These are phyloP conservation scores for Epizoanthus ramosus DNA, from an alignment of 92 coral and sea anemone genomes.

Conservation along the genomic window DNA sequence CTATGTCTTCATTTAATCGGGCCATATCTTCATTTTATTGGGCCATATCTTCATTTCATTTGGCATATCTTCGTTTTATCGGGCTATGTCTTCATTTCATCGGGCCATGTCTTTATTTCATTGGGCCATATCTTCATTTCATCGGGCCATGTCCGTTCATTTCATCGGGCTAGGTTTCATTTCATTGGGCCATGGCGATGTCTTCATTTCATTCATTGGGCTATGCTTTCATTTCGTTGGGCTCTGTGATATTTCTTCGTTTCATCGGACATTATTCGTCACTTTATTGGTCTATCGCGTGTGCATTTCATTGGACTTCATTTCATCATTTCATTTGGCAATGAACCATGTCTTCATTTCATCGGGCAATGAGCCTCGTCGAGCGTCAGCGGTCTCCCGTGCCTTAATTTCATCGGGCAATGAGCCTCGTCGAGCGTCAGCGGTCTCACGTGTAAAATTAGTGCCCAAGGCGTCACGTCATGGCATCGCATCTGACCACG, in stretches of 20 bases:
- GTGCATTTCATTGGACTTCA: not conserved
- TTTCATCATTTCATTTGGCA: not conserved
- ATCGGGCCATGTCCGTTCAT: not conserved
- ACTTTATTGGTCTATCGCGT: too few relatives aligned
- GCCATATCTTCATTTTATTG: too few relatives aligned
- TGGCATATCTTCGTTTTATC: not conserved
- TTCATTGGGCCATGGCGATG: not conserved
- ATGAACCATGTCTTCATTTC: not conserved
- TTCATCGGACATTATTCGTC: too few relatives aligned
- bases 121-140: not conserved
- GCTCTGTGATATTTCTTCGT: not conserved
- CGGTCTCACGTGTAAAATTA: slow-evolving; percentile 5
- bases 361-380: slow-evolving; percentile 1
- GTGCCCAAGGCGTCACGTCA: slow-evolving; percentile 2
- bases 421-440: slow-evolving; percentile 5
- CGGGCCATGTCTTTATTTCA: too few relatives aligned
- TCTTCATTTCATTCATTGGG: not conserved
- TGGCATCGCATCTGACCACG: slow-evolving; percentile 11
- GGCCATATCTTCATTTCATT: not conserved
- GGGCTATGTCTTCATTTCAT: too few relatives aligned
- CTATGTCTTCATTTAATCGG: too few relatives aligned
- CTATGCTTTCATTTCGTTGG: not conserved
- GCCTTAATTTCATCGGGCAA: not conserved
- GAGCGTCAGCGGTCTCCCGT: slow-evolving; percentile 8
- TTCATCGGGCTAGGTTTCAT: not conserved